These are phyloP conservation scores for Nudaria mundana DNA, from an alignment of 2,888 invertebrate species.

Conservation along the genomic window DNA sequence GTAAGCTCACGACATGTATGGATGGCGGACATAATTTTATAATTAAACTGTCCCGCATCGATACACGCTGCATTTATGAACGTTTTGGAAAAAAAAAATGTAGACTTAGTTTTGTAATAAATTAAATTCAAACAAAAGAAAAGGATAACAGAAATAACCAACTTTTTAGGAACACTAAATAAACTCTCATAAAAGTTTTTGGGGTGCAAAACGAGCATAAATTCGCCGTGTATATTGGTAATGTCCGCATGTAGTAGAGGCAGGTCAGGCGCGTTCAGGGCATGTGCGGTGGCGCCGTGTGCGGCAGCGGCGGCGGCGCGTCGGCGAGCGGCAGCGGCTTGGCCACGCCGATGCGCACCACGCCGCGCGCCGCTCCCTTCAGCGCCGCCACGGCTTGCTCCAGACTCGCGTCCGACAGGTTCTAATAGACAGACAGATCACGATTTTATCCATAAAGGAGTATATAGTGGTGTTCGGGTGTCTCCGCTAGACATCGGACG, in stretches of 20 bases:
- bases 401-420: constrained; percentile 95
- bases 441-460: neutral
- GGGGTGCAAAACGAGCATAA: neutral
- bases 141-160: too few species aligned
- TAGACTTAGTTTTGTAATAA: too few species aligned
- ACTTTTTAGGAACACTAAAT: too few species aligned
- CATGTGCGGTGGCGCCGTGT: constrained; percentile 44
- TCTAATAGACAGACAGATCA: constrained; percentile 28
- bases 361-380: constrained; percentile 97
- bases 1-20: too few species aligned
- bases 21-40: too few species aligned
- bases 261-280: constrained; percentile 13
- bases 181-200: neutral
- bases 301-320: constrained; percentile 71
- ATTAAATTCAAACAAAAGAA: too few species aligned
- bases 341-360: constrained; percentile 97
- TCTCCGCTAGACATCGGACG: too few species aligned
- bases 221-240: neutral
- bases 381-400: constrained; percentile 98
- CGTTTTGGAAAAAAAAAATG: too few species aligned
- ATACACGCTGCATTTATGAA: too few species aligned
- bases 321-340: constrained; percentile 93
- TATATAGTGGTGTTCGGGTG: too few species aligned
- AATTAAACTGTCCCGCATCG: too few species aligned
- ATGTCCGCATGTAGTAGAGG: neutral